These are phyloP conservation scores for Hydrolagus affinis DNA, from an alignment of 2,113 vertebrate species.

Conservation along the genomic window DNA sequence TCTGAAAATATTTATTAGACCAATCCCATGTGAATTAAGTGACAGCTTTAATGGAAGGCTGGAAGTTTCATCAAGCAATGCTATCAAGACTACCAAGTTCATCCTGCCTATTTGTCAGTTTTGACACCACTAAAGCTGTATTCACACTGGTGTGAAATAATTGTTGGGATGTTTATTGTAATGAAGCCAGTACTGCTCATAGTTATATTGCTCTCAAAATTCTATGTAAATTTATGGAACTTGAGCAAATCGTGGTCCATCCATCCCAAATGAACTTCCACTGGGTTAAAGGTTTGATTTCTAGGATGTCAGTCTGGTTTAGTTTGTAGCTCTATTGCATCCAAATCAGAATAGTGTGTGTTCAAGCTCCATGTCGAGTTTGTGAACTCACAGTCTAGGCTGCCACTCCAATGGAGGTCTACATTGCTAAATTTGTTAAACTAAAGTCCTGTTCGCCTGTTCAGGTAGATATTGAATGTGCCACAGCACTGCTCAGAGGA, in stretches of 20 bases:
- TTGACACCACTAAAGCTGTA: neutral
- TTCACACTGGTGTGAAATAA: neutral
- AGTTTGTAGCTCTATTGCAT: neutral
- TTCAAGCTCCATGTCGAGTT: too few species aligned
- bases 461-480: neutral
- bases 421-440: too few species aligned
- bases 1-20: too few species aligned
- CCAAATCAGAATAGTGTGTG: neutral
- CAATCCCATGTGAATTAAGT: too few species aligned
- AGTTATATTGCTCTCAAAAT: slow-evolving; percentile 13
- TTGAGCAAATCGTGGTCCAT: neutral
- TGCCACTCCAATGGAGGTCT: too few species aligned
- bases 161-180: slow-evolving; percentile 3
- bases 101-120: neutral
- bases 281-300: slow-evolving; percentile 2
- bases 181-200: neutral
- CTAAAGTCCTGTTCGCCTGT: too few species aligned
- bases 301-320: slow-evolving; percentile 8
- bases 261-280: slow-evolving; percentile 20
- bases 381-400: too few species aligned
- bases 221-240: slow-evolving; percentile 28
- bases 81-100: neutral
- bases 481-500: neutral
- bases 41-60: neutral
- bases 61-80: neutral